Evolutionary conservation across 23 tunicate species (phyloP).

Genomic region (Ciona savignyi): DNA sequence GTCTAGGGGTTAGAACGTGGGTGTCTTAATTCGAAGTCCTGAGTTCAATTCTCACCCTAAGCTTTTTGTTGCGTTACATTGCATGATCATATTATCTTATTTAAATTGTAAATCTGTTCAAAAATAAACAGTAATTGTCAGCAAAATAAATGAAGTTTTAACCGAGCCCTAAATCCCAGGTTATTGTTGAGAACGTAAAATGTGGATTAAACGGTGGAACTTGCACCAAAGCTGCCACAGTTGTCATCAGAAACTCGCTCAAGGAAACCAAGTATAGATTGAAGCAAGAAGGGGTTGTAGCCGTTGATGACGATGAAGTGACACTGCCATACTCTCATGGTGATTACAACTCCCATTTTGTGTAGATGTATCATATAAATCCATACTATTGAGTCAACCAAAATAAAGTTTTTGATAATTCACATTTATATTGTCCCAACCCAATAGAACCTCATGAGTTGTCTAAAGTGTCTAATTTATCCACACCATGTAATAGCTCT

Average conservation of each 20-base stretch:
- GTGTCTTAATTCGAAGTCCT: too few relatives aligned
- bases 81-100: too few relatives aligned
- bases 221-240: constrained; percentile 66
- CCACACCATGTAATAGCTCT: too few relatives aligned
- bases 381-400: neutral
- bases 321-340: constrained; percentile 75
- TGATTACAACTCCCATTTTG: constrained; percentile 5
- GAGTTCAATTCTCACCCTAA: too few relatives aligned
- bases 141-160: too few relatives aligned
- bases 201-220: constrained; percentile 56
- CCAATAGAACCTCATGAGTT: too few relatives aligned
- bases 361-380: neutral
- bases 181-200: constrained; percentile 65
- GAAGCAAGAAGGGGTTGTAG: constrained; percentile 53
- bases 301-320: constrained; percentile 61
- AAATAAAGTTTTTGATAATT: neutral
- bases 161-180: constrained; percentile 31
- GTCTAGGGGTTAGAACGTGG: too few relatives aligned
- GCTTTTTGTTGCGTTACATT: too few relatives aligned
- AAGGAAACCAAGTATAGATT: constrained; percentile 49
- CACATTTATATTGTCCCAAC: neutral
- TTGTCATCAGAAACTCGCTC: constrained; percentile 33
- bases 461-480: too few relatives aligned
- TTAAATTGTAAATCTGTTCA: too few relatives aligned
- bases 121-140: too few relatives aligned